phyloP scores from a whole-genome alignment of 2,113 vertebrate genomes.

The Gymnorhina tibicen region DNA sequence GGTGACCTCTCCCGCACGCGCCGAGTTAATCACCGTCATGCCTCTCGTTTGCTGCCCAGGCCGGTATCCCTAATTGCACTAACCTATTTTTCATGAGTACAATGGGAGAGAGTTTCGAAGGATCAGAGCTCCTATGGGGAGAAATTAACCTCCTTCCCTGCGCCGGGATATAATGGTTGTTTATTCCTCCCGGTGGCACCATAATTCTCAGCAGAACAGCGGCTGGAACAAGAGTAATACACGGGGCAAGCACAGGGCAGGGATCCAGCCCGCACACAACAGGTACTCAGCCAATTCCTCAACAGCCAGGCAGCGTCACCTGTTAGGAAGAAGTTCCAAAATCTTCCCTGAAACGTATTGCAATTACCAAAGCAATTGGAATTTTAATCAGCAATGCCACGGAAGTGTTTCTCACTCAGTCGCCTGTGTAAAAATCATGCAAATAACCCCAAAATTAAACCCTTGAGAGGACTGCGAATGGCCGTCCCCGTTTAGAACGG shows the following conservation, averaged over 20 bases:
- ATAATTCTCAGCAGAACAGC: neutral
- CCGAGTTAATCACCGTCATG: neutral
- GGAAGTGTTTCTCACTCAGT: neutral
- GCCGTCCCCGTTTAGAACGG: fast-evolving
- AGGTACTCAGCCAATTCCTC: neutral
- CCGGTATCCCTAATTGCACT: neutral
- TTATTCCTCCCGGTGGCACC: neutral
- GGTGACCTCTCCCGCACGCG: neutral
- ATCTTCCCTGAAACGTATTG: conserved; percentile 34
- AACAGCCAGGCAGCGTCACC: neutral
- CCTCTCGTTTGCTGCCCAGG: neutral
- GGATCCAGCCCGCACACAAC: neutral
- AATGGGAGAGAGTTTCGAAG: neutral
- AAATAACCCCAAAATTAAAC: neutral
- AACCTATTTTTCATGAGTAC: neutral
- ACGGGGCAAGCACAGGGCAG: neutral
- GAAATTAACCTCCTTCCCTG: neutral
- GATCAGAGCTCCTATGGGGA: neutral
- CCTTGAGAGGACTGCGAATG: fast-evolving
- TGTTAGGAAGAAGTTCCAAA: neutral
- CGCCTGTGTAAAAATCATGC: neutral
- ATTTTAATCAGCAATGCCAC: conserved; percentile 18
- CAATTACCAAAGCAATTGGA: conserved; percentile 21
- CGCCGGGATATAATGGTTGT: fast-evolving
- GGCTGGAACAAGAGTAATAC: fast-evolving